Base-by-base conservation (phyloP, 1,140 invertebrate genomes). In the Ptiloglossa arizonensis region DNA sequence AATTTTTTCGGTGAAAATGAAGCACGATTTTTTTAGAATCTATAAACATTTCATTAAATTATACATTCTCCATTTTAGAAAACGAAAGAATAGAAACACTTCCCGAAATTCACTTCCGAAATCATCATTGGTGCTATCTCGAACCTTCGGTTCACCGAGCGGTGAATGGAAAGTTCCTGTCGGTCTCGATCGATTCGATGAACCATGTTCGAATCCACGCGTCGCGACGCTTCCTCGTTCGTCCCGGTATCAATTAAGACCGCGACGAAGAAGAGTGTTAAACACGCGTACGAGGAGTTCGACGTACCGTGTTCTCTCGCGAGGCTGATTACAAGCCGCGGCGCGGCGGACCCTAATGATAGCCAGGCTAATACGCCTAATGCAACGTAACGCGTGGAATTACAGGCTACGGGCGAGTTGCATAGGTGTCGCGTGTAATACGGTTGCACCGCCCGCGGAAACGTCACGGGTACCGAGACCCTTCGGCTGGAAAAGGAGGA, bases 331-430 rank as follows among this genome's bases (percentile, higher is more conserved):
- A 71, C 56, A 77, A 75, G 73, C 63, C 27, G 60, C 24, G 35
- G 60, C 24, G 35, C 35, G 32, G 19, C 35, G 35, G 46, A 54
- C 19, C 48, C 60, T 83, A 83, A 82, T 83, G 75, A 83, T 82
- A 77, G 56, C 67, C 29, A n/a, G 13, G 44, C 66, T 77, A 77
- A 77, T 54, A 71, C 66, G 57, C 13, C 74, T 83, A 83, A 83
- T 73, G 74, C 80, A 56, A 73, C 56, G 80, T 82, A 82, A 83
- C 81, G 76, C 63, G 56, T 35, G 35, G 64, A 80, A 83, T 83
- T 83, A 79, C 66, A 83, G 56, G 50, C 76, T 57, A 41, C 74
- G 5, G 8, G 22, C 41, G 62, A n/a, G 50, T 44, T 38, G 41
- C 50, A 56, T 72, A 72, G 67, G 63, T 71, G 67, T 75, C 70